phyloP scores from a whole-genome alignment of 2,797 vertebrate genomes.

The Anabacerthia variegaticeps region DNA sequence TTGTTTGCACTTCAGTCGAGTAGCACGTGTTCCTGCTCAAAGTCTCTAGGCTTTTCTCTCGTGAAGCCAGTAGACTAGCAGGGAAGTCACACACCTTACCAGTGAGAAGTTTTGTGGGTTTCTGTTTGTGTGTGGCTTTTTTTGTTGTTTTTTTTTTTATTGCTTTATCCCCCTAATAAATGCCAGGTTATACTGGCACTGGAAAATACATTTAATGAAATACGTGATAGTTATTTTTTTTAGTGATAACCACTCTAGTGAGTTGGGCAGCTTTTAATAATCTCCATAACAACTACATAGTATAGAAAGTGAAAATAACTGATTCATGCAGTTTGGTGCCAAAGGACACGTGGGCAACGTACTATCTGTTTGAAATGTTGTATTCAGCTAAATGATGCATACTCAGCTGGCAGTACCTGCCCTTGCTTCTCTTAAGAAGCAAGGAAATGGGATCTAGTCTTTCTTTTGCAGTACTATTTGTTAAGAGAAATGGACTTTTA shows the following conservation, averaged over 20 bases:
- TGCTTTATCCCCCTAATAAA: neutral
- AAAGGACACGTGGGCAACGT: neutral
- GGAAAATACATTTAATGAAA: neutral
- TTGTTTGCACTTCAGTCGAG: neutral
- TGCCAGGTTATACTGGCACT: neutral
- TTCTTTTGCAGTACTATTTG: neutral
- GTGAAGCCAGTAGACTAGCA: neutral
- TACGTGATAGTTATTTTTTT: neutral
- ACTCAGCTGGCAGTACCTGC: neutral
- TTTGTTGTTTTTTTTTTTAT: neutral
- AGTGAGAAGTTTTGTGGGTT: neutral
- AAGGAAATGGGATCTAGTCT: neutral
- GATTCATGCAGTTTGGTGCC: neutral
- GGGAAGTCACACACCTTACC: neutral
- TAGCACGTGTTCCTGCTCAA: neutral
- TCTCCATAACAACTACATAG: neutral
- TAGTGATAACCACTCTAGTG: neutral
- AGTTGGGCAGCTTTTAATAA: neutral
- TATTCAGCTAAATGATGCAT: neutral
- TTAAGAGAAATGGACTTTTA: neutral
- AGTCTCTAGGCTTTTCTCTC: neutral
- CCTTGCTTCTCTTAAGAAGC: neutral
- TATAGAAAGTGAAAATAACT: constrained; percentile 36
- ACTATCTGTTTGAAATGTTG: neutral
- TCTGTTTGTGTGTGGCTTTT: neutral